Conservation (phyloP, 1,140 invertebrate species). For the Muscidifurax raptorellus region DNA sequence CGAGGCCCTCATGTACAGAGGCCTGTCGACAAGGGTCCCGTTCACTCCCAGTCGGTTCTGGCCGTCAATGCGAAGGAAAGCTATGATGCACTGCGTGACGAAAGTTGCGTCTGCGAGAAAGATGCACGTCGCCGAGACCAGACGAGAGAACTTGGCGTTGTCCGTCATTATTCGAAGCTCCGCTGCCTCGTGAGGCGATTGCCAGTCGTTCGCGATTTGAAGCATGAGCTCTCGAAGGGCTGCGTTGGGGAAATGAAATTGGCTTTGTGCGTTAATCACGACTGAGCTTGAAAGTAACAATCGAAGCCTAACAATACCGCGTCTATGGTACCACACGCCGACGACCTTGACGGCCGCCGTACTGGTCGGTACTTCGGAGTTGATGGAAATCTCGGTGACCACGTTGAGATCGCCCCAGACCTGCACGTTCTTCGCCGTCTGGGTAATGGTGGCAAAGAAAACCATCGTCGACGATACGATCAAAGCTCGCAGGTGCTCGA, state of each 20-base stretch:
- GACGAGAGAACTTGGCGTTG: background rate
- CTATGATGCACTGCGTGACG: background rate
- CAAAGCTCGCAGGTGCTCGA: background rate
- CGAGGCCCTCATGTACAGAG: slow-evolving; percentile 9
- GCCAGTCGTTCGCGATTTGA: slow-evolving; percentile 12
- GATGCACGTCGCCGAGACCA: background rate
- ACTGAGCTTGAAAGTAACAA: too few species aligned
- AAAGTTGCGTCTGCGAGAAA: slow-evolving; percentile 11
- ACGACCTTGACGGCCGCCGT: slow-evolving; percentile 28
- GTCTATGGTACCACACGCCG: slow-evolving; percentile 38
- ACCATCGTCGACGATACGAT: slow-evolving; percentile 11
- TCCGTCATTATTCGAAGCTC: background rate
- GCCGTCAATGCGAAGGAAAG: background rate
- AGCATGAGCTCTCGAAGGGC: background rate
- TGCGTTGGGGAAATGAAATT: background rate
- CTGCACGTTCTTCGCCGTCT: slow-evolving; percentile 28
- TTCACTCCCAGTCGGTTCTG: too few species aligned
- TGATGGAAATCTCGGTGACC: slow-evolving; percentile 43
- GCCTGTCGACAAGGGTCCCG: background rate
- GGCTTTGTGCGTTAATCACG: too few species aligned
- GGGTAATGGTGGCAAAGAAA: slow-evolving; percentile 22
- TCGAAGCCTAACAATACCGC: too few species aligned
- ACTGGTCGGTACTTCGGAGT: slow-evolving; percentile 40
- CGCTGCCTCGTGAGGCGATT: background rate
- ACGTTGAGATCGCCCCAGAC: slow-evolving; percentile 20